phyloP scores from a whole-genome alignment of 2,888 invertebrate genomes.

The Chrysolina americana region DNA sequence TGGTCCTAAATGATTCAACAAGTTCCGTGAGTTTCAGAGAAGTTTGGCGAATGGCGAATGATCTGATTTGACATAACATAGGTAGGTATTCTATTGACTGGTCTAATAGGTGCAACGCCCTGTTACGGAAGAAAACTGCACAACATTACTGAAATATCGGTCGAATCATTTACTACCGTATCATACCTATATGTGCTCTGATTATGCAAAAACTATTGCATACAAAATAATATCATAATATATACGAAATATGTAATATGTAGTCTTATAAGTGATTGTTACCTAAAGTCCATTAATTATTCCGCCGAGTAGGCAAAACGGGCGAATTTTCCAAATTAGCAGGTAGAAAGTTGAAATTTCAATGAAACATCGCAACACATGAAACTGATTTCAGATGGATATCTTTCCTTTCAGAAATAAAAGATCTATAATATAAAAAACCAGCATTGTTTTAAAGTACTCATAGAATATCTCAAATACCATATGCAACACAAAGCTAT shows the following conservation, averaged over 20 bases:
- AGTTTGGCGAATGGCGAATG: too few relatives aligned
- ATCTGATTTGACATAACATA: neutral
- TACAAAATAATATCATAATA: slow-evolving; percentile 25
- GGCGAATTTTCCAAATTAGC: slow-evolving; percentile 22
- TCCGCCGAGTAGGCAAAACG: slow-evolving; percentile 16
- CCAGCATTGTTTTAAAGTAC: too few relatives aligned
- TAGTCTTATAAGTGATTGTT: slow-evolving; percentile 30
- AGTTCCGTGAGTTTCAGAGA: too few relatives aligned
- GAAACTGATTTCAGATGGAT: too few relatives aligned
- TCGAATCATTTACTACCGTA: slow-evolving; percentile 32
- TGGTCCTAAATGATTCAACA: too few relatives aligned
- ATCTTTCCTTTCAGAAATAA: too few relatives aligned
- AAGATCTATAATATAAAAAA: too few relatives aligned
- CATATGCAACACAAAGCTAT: too few relatives aligned
- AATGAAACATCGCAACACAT: slow-evolving; percentile 2
- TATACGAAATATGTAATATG: slow-evolving; percentile 19
- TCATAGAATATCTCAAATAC: too few relatives aligned
- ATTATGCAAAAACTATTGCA: slow-evolving; percentile 36
- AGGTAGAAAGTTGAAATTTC: slow-evolving; percentile 24
- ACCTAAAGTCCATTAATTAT: slow-evolving; percentile 24
- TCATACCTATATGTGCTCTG: neutral
- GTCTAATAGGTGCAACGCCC: slow-evolving; percentile 27
- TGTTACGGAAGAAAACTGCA: slow-evolving; percentile 38
- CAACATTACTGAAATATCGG: slow-evolving; percentile 34
- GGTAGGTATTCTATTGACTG: neutral